Evolutionary conservation across 2,113 vertebrate species (phyloP), one percentile per base, ranked within the genome.

Genomic region (Sylvilagus bachmani): DNA sequence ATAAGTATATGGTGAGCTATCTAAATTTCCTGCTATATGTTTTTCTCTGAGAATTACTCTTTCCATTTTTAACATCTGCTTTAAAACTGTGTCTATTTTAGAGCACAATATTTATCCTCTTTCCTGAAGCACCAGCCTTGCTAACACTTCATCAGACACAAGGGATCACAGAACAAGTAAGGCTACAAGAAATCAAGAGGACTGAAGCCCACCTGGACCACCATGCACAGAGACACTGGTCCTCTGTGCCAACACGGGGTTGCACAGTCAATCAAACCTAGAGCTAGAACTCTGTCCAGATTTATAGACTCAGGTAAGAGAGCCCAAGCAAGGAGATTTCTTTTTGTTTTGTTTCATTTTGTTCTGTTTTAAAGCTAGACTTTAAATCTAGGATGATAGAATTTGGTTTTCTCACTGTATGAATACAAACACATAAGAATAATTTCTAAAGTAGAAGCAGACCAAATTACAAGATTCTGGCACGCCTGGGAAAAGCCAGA

Each of bases 11-110:
- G 0, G 4, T 29, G 5, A 69, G 22, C 13, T 29, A 84, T 49
- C 49, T 10, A 75, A 51, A 58, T 31, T 27, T 49, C 75, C 13
- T 31, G 17, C 17, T 77, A 6, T 16, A 3, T 10, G 7, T 51
- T 90, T 70, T 86, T 6, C 27, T 38, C 0, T 22, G 5, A 90
- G 19, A 97, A 62, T 38, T 67, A 24, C 14, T 78, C 11, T 75
- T 64, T 62, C 31, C 8, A 69, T 66, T 70, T 85, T 53, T 75
- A 91, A 91, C 70, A 90, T 33, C 4, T 10, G 9, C 51, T 33
- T 78, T 80, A 73, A 93, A 62, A 78, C 62, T 44, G 31, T 82
- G 78, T 90, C 29, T 70, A 69, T 74, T 71, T 79, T 24, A 70
- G 49, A 75, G 19, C 44, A 31, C 7, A 73, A 67, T 67, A 75